Conservation (phyloP, 2,888 invertebrate genomes). For the Phragmatobia fuliginosa region DNA sequence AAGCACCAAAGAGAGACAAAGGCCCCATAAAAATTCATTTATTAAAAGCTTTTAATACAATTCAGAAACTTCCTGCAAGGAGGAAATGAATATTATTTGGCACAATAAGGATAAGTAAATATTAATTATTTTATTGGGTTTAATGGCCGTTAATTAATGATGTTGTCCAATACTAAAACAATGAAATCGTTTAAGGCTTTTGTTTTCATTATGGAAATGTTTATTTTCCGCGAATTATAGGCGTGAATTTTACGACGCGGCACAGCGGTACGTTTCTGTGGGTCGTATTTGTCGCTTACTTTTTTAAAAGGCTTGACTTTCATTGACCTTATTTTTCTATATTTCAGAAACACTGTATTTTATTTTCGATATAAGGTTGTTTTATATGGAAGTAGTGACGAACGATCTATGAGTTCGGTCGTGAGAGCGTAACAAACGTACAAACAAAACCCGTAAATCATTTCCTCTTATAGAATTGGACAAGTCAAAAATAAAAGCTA, state of each 20-base stretch:
- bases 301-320: not conserved
- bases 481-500: too few species aligned
- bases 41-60: not conserved
- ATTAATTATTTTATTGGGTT: slow-evolving; percentile 4
- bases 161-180: not conserved
- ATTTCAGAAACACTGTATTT: not conserved
- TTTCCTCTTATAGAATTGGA: too few species aligned
- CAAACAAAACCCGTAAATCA: too few species aligned
- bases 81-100: not conserved
- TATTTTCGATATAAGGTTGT: not conserved
- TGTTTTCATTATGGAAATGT: not conserved
- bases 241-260: not conserved
- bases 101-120: not conserved
- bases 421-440: too few species aligned
- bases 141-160: not conserved
- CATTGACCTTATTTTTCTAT: not conserved
- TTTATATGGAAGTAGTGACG: too few species aligned
- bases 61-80: not conserved
- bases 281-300: not conserved
- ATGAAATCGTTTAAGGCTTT: not conserved
- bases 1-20: not conserved
- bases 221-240: not conserved
- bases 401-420: too few species aligned
- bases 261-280: not conserved
- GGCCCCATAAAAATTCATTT: not conserved